These are phyloP conservation scores for Stenolophus ochropezus DNA, from an alignment of 2,888 invertebrate genomes.

Conservation along the genomic window DNA sequence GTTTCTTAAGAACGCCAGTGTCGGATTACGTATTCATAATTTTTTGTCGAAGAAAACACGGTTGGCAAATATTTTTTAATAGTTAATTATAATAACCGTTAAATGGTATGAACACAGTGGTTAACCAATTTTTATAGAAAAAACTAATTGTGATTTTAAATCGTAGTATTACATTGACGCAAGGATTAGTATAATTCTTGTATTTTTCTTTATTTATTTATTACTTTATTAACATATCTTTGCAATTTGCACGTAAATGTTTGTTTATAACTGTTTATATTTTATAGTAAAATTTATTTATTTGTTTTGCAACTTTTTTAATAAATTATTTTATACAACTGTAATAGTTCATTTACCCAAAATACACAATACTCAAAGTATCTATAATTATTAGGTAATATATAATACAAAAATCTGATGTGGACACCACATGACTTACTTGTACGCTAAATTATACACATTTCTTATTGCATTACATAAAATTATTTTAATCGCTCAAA, in stretches of 20 bases:
- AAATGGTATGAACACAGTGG: slow-evolving; percentile 15
- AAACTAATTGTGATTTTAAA: slow-evolving; percentile 27
- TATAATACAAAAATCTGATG: no score
- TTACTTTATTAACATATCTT: slow-evolving; percentile 36
- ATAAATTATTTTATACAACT: not conserved
- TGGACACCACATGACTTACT: no score
- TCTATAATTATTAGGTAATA: not conserved
- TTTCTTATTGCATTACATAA: no score
- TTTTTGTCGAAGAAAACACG: slow-evolving; percentile 15
- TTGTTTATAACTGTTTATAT: slow-evolving; percentile 25
- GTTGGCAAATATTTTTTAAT: slow-evolving; percentile 31
- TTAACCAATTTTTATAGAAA: slow-evolving; percentile 29
- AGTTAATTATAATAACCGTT: slow-evolving; percentile 37
- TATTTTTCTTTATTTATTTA: slow-evolving; percentile 21
- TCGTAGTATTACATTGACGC: slow-evolving; percentile 6
- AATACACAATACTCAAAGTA: not conserved
- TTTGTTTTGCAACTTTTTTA: not conserved
- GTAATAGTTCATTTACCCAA: not conserved
- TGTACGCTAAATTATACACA: no score
- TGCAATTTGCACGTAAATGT: slow-evolving; percentile 28
- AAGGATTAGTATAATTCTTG: slow-evolving; percentile 5
- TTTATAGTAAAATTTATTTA: not conserved
- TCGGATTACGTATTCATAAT: slow-evolving; percentile 37
- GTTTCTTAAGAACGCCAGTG: slow-evolving; percentile 38
- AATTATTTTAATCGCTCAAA: no score